Percentiles rank a stretch among this genome's conserved stretches.
Conservation (phyloP, 2,113 vertebrate genomes). For the Panurus biarmicus region DNA sequence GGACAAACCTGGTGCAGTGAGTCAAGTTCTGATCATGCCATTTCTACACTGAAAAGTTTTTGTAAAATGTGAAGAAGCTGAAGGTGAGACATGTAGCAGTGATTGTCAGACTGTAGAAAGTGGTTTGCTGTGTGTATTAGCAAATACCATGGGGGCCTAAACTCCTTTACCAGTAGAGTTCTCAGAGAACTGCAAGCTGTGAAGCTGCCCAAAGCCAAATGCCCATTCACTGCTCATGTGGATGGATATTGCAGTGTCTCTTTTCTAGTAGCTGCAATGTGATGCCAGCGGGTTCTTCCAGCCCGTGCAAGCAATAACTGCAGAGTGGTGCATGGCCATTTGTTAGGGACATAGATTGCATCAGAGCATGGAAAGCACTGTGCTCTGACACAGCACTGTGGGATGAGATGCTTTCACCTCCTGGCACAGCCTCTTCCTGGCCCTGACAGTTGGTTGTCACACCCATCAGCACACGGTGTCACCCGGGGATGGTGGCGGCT, state of each 20-base stretch:
- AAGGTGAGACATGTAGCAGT: not conserved
- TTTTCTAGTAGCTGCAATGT: not conserved
- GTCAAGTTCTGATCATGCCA: not conserved
- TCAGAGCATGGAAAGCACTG: not conserved
- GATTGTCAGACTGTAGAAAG: not conserved
- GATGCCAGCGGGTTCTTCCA: not conserved
- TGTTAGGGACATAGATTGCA: not conserved
- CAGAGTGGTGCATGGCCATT: not conserved
- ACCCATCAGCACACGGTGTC: not conserved
- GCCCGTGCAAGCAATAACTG: not conserved
- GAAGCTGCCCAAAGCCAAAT: not conserved
- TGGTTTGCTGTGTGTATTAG: not conserved
- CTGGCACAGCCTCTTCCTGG: not conserved
- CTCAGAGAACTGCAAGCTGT: not conserved
- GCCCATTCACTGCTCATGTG: not conserved
- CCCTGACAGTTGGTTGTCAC: not conserved
- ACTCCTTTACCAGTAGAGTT: not conserved
- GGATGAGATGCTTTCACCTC: not conserved
- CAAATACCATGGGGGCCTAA: not conserved
- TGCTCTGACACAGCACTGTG: rapidly evolving
- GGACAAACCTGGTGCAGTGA: not conserved
- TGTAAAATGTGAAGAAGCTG: not conserved
- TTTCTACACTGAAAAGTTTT: not conserved
- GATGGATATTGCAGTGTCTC: not conserved
- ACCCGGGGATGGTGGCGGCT: not conserved